Base-by-base conservation (phyloP, 2,888 invertebrate species). In the Atrina japonica region DNA sequence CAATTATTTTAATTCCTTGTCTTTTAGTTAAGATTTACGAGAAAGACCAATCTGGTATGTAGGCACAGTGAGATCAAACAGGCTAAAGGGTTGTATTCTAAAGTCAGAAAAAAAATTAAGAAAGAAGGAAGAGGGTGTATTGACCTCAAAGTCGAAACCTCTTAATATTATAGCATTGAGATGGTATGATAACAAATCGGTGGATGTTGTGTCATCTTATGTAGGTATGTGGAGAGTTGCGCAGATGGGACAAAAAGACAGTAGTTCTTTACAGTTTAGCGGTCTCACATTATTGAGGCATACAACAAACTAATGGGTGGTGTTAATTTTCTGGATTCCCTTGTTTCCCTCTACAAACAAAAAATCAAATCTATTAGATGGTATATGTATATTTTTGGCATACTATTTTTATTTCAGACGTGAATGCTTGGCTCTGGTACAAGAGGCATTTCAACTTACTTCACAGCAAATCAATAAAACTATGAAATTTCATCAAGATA, bases 141-240 rank as follows among this genome's bases (percentile, higher is more conserved):
- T n/a, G 76, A 77, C 52, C 45, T 11, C 7, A 69, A 69, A 45
- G 65, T 66, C 3, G 73, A 77, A 55, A 49, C 45, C 59, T 59
- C 35, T 18, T 70, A 65, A 69, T n/a, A 21, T 70, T 9, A 41
- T 70, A 1, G 70, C 68, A n/a, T 63, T 79, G 14, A 43, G 77
- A 18, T 79, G 77, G 79, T 75, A 63, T 66, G 78, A 76, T 66
- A 81, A 77, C 30, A 66, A 68, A 63, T 21, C 67, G 30, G 77
- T 77, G n/a, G n/a, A n/a, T n/a, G n/a, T n/a, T n/a, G n/a, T n/a
- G n/a, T n/a, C n/a, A n/a, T n/a, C n/a, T n/a, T n/a, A n/a, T n/a
- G n/a, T n/a, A n/a, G n/a, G n/a, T n/a, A n/a, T n/a, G n/a, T n/a
- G n/a, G n/a, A n/a, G n/a, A n/a, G n/a, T n/a, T n/a, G n/a, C n/a